Evolutionary conservation across 2,113 vertebrate genomes (phyloP).

Genomic region (Apodemus speciosus): DNA sequence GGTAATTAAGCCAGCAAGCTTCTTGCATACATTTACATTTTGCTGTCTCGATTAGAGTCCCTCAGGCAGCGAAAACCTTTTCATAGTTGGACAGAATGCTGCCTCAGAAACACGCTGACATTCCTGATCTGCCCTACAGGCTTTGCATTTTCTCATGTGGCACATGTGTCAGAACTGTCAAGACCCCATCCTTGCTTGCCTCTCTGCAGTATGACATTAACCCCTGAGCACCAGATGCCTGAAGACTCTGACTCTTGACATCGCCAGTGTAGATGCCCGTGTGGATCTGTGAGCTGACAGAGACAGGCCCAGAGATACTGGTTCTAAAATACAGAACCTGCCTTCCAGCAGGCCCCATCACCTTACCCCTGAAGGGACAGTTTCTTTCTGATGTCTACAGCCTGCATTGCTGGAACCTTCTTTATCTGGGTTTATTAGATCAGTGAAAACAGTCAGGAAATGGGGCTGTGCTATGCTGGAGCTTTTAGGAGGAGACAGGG

Average conservation of each 20-base stretch:
- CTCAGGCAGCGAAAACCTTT: conserved; percentile 24
- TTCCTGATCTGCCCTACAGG: neutral
- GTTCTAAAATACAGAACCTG: neutral
- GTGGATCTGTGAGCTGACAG: neutral
- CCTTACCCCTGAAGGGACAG: neutral
- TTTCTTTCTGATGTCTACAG: neutral
- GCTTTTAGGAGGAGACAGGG: neutral
- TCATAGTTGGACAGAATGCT: neutral
- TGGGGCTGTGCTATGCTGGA: neutral
- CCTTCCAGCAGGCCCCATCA: neutral
- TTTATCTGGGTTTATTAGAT: neutral
- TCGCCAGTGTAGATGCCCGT: neutral
- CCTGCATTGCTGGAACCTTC: neutral
- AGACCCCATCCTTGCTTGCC: neutral
- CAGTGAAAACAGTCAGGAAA: neutral
- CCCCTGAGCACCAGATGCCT: neutral
- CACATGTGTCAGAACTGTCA: neutral
- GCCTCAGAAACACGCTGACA: conserved; percentile 32
- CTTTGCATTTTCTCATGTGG: neutral
- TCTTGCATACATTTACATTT: conserved; percentile 68
- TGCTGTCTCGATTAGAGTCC: conserved; percentile 39
- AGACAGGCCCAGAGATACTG: neutral
- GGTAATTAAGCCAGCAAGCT: conserved; percentile 69
- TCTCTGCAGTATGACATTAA: neutral
- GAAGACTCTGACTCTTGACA: neutral